A percentile compares a stretch with the other conserved stretches of the same genome.
phyloP scores from a whole-genome alignment of 1,140 invertebrate species.

The Heliconius melpomene region DNA sequence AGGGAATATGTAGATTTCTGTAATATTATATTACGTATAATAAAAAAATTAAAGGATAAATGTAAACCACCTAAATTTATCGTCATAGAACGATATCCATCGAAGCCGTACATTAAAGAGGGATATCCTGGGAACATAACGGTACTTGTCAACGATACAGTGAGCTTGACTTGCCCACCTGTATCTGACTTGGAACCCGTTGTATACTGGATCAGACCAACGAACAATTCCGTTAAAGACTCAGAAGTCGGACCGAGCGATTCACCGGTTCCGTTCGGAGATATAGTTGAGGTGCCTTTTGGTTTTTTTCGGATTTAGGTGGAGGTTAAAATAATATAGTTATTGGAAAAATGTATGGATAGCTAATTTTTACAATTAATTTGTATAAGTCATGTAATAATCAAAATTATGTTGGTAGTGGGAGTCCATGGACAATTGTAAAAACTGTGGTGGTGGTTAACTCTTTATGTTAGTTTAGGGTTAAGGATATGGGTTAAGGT shows the following conservation, averaged over 20 bases:
- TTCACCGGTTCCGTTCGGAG: constrained; percentile 81
- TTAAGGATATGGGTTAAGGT: no score
- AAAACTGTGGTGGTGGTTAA: constrained; percentile 24
- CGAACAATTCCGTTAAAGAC: constrained; percentile 62
- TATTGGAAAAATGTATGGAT: background rate
- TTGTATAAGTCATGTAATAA: no score
- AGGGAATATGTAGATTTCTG: no score
- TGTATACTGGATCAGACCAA: constrained; percentile 86
- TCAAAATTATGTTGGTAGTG: background rate
- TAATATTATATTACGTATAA: background rate
- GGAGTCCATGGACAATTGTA: background rate
- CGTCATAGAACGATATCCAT: constrained; percentile 86
- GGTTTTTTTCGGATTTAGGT: constrained; percentile 50
- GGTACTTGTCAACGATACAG: constrained; percentile 86
- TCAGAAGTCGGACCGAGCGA: constrained; percentile 77
- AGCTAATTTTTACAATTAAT: no score
- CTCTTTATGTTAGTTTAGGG: background rate
- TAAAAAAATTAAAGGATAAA: no score
- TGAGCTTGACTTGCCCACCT: constrained; percentile 87
- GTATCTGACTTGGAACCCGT: constrained; percentile 88
- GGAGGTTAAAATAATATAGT: constrained; percentile 39
- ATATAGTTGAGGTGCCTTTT: constrained; percentile 75
- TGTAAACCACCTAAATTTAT: background rate
- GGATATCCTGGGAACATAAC: constrained; percentile 91
- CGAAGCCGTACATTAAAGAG: constrained; percentile 89